Percentiles rank a stretch among this genome's conserved stretches.
Evolutionary conservation across 2,113 vertebrate species (phyloP).

Genomic region (Furnarius figulus): DNA sequence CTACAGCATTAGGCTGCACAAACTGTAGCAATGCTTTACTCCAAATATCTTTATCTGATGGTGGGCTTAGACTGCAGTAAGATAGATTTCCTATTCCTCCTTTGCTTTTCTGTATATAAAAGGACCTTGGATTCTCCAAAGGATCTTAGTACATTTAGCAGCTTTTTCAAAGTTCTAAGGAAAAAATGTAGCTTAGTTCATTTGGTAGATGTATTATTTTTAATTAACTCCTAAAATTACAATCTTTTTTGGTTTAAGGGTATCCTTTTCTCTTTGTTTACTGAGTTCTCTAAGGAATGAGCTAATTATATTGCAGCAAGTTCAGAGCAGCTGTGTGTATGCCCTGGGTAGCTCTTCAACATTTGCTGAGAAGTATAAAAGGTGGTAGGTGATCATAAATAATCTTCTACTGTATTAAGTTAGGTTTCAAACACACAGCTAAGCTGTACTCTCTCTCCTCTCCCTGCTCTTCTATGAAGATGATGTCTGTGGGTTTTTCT

Average conservation of each 20-base stretch:
- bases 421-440: background rate
- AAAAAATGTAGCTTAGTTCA: background rate
- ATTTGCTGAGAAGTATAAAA: background rate
- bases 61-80: background rate
- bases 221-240: background rate
- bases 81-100: background rate
- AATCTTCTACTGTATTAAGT: background rate
- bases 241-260: background rate
- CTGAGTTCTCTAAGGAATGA: background rate
- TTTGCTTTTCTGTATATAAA: background rate
- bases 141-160: background rate
- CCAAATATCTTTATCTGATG: background rate
- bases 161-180: background rate
- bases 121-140: background rate
- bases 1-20: background rate
- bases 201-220: background rate
- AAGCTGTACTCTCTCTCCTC: background rate
- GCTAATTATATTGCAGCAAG: background rate
- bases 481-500: background rate
- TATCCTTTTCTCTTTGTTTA: background rate
- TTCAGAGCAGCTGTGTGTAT: background rate
- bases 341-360: background rate
- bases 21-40: background rate
- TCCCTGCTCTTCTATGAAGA: background rate
- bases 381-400: background rate